These are phyloP conservation scores for Polydrusus pterygomalis DNA, from an alignment of 2,888 invertebrate species.

Conservation along the genomic window DNA sequence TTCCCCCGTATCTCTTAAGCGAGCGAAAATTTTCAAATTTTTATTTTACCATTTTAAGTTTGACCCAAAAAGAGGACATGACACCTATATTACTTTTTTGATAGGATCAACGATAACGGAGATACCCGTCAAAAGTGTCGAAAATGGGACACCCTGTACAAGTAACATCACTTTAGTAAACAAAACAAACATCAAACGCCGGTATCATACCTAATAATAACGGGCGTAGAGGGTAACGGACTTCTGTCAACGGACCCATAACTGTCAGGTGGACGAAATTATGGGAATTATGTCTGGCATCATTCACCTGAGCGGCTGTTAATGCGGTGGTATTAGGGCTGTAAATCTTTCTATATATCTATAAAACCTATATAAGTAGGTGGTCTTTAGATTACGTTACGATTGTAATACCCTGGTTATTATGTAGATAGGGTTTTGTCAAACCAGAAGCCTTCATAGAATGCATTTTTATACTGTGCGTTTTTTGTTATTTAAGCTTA, in stretches of 20 bases:
- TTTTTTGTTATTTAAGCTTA: too few species aligned
- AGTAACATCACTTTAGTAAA: slow-evolving; percentile 10
- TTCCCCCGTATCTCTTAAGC: too few species aligned
- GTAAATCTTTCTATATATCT: slow-evolving; percentile 26
- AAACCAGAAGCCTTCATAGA: slow-evolving; percentile 16
- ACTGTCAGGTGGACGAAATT: slow-evolving; percentile 36
- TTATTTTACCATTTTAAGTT: too few species aligned
- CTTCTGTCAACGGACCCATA: slow-evolving; percentile 40
- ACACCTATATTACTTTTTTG: too few species aligned
- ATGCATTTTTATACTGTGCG: too few species aligned
- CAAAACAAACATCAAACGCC: slow-evolving; percentile 24
- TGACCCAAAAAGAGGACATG: too few species aligned
- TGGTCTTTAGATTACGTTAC: slow-evolving; percentile 31
- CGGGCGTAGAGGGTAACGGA: slow-evolving; percentile 23
- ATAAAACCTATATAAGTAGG: too few species aligned
- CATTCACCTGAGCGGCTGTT: slow-evolving; percentile 37
- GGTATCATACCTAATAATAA: slow-evolving; percentile 32
- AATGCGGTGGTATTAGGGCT: slow-evolving; percentile 33
- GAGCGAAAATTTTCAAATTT: too few species aligned
- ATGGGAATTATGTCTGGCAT: slow-evolving; percentile 34
- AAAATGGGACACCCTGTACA: too few species aligned
- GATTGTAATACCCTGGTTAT: neutral
- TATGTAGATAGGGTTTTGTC: slow-evolving; percentile 23
- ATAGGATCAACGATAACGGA: too few species aligned
- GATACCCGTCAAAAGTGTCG: too few species aligned